Percentiles rank a stretch among this genome's conserved stretches.
These are phyloP conservation scores for Silurus glanis DNA, from an alignment of 2,113 vertebrate species.

Conservation along the genomic window DNA sequence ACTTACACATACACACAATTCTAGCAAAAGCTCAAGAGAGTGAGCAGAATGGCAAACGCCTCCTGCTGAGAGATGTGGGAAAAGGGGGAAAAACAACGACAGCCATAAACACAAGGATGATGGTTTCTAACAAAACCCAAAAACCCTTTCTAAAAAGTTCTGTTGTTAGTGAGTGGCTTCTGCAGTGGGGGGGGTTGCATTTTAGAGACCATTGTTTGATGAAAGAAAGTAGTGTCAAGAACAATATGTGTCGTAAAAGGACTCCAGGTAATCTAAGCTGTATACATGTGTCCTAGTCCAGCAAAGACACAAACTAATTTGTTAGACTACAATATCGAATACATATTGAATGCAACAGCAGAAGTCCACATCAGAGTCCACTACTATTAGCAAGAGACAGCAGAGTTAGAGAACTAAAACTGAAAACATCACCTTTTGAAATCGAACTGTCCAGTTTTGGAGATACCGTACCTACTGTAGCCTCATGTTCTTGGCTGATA, in stretches of 20 bases:
- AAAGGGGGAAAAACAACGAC: slow-evolving; percentile 30
- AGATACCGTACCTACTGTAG: not conserved
- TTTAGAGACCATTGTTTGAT: not conserved
- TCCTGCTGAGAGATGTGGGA: slow-evolving; percentile 39
- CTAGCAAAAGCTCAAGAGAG: slow-evolving; percentile 45
- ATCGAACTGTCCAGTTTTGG: not conserved
- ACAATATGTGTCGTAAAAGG: not conserved
- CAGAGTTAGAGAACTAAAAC: not conserved
- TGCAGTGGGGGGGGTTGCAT: not conserved
- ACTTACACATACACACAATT: slow-evolving; percentile 28
- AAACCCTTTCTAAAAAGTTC: not conserved
- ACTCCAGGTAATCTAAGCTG: not conserved
- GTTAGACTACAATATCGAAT: not conserved
- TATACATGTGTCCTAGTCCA: too few relatives aligned
- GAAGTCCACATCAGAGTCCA: not conserved
- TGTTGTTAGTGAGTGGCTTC: not conserved
- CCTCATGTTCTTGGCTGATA: not conserved
- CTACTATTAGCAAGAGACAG: not conserved
- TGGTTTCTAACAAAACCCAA: slow-evolving; percentile 42
- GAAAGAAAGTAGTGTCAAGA: not conserved
- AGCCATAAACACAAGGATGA: slow-evolving; percentile 39
- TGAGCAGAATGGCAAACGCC: slow-evolving; percentile 45
- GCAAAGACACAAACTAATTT: not conserved
- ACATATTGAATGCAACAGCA: not conserved
- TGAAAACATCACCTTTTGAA: not conserved